Percentiles rank a stretch among this genome's conserved stretches.
These are phyloP conservation scores for Tanypteryx hageni DNA, from an alignment of 2,888 invertebrate genomes.

Conservation along the genomic window DNA sequence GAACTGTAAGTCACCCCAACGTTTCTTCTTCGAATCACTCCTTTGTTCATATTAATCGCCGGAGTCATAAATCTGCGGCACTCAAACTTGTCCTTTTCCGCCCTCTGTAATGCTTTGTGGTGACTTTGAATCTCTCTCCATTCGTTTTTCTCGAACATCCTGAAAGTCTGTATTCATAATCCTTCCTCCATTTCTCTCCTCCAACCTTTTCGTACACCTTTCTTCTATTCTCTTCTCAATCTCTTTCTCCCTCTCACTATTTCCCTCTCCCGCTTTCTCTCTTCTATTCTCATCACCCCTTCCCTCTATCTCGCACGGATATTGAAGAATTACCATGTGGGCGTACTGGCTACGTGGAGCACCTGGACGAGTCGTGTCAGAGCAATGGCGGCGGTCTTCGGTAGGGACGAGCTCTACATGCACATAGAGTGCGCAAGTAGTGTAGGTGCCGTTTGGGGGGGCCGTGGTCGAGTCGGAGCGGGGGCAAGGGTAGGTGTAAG, in stretches of 20 bases:
- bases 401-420: conserved; percentile 12
- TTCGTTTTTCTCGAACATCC: too few species aligned
- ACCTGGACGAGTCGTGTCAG: conserved; percentile 25
- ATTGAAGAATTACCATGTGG: conserved; percentile 52
- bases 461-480: not conserved
- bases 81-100: too few species aligned
- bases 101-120: too few species aligned
- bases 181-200: too few species aligned
- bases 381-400: conserved; percentile 48
- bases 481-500: not conserved
- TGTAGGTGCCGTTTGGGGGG: not conserved
- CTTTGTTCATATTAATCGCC: not conserved
- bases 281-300: too few species aligned
- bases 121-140: too few species aligned
- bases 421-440: not conserved
- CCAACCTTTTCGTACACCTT: not conserved
- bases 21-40: too few species aligned
- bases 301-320: conserved; percentile 31
- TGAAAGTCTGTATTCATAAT: too few species aligned
- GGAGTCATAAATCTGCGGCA: too few species aligned
- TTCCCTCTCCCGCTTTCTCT: not conserved
- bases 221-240: not conserved
- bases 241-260: not conserved
- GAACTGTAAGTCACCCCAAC: not conserved
- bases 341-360: conserved; percentile 50